Conservation (phyloP, 1,140 invertebrate genomes). For the Tribolium castaneum region DNA sequence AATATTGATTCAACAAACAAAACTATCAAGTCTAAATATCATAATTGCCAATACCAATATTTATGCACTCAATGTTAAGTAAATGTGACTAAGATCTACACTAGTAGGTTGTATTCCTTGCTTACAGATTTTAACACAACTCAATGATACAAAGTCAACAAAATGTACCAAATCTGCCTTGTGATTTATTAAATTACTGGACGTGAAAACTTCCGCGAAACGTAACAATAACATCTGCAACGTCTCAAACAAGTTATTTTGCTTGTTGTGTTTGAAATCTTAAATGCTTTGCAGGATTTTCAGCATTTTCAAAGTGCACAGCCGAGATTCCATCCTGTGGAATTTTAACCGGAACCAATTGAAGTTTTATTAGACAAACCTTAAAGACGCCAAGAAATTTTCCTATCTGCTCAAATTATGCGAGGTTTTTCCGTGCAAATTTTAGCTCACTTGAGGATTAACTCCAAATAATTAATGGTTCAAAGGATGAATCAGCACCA, state of each 20-base stretch:
- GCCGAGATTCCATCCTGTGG: too few relatives aligned
- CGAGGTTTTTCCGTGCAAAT: not conserved
- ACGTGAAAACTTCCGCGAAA: not conserved
- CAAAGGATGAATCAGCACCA: not conserved
- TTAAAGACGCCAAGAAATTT: too few relatives aligned
- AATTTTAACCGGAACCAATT: too few relatives aligned
- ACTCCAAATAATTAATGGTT: not conserved
- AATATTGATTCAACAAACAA: slow-evolving; percentile 22
- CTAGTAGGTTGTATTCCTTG: not conserved
- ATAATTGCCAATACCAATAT: slow-evolving; percentile 16
- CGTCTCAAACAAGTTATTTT: not conserved
- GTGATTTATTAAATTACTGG: not conserved
- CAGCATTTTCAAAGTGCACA: not conserved
- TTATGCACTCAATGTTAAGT: slow-evolving; percentile 16
- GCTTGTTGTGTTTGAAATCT: not conserved
- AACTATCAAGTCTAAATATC: slow-evolving; percentile 1
- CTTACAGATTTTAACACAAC: slow-evolving; percentile 1
- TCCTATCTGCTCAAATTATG: too few relatives aligned
- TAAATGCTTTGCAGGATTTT: not conserved
- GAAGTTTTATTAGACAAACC: too few relatives aligned
- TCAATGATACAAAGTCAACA: not conserved
- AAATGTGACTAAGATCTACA: not conserved
- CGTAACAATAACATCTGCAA: slow-evolving; percentile 12
- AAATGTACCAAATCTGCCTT: not conserved
- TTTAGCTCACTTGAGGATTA: not conserved